phyloP scores from a whole-genome alignment of 2,113 vertebrate genomes.

The Corydoras sp. region DNA sequence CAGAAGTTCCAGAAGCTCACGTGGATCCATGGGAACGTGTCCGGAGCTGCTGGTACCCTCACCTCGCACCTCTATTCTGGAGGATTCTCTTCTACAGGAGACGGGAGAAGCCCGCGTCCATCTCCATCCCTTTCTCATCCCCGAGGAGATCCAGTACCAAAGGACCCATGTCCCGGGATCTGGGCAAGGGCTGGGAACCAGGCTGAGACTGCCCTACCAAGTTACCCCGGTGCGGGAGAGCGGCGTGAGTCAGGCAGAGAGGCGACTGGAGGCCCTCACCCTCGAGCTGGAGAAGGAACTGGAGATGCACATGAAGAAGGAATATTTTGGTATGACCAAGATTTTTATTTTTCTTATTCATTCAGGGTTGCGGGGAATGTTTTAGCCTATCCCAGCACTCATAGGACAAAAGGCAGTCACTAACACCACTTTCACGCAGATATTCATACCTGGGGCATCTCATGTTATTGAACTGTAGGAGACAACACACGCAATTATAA shows the following conservation, averaged over 20 bases:
- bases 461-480: too few species aligned
- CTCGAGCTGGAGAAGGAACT: conserved; percentile 93
- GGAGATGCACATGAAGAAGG: conserved; percentile 92
- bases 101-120: conserved; percentile 63
- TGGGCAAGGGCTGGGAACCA: conserved; percentile 26
- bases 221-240: conserved; percentile 80
- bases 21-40: conserved; percentile 82
- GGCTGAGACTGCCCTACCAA: conserved; percentile 82
- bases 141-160: conserved; percentile 57
- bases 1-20: conserved; percentile 76
- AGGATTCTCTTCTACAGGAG: conserved; percentile 68
- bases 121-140: conserved; percentile 64
- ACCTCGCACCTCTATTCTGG: conserved; percentile 75
- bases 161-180: conserved; percentile 52
- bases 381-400: too few species aligned
- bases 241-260: conserved; percentile 86
- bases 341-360: neutral
- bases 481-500: too few species aligned
- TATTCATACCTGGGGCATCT: too few species aligned
- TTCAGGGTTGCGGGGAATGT: neutral
- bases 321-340: conserved; percentile 83
- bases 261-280: conserved; percentile 87
- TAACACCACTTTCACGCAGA: too few species aligned
- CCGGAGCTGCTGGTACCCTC: conserved; percentile 78
- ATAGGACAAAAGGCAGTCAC: too few species aligned